phyloP scores from a whole-genome alignment of 2,888 invertebrate species.

The Chloromyia formosa region DNA sequence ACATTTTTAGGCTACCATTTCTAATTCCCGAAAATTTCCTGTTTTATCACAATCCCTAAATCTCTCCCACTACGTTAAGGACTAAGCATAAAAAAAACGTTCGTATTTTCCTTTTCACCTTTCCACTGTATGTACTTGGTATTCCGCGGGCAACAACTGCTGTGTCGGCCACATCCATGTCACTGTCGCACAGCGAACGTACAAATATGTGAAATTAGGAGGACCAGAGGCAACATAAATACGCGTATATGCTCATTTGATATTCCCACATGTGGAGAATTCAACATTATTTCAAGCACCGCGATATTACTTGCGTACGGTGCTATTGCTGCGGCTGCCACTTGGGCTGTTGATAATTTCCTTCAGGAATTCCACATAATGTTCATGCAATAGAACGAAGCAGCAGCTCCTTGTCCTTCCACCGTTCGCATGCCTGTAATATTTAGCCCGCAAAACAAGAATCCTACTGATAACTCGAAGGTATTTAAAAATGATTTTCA shows the following conservation, averaged over 20 bases:
- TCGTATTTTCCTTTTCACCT: background rate
- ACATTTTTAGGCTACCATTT: slow-evolving; percentile 7
- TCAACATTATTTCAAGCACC: slow-evolving; percentile 20
- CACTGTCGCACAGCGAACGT: background rate
- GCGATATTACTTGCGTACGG: slow-evolving; percentile 11
- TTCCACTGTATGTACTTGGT: background rate
- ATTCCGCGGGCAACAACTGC: slow-evolving; percentile 10
- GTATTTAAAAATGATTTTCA: slow-evolving; percentile 6
- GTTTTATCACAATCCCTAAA: slow-evolving; percentile 1
- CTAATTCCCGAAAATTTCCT: slow-evolving; percentile 6
- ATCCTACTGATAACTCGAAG: slow-evolving; percentile 1
- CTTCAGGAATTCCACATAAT: slow-evolving; percentile 12
- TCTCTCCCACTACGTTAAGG: background rate
- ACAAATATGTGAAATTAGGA: background rate
- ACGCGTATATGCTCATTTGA: slow-evolving; percentile 1
- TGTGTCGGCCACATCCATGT: background rate
- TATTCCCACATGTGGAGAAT: slow-evolving; percentile 27
- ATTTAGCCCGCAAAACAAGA: background rate
- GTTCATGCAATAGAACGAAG: background rate
- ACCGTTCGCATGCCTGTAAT: background rate
- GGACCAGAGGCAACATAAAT: slow-evolving; percentile 18
- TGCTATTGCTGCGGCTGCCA: background rate
- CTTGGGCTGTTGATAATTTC: slow-evolving; percentile 6
- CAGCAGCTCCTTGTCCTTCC: background rate
- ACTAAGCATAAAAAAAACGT: background rate